Percentiles rank a stretch among this genome's conserved stretches.
Conservation (phyloP, 2,797 vertebrate species). For the Pantherophis alleghaniensis region DNA sequence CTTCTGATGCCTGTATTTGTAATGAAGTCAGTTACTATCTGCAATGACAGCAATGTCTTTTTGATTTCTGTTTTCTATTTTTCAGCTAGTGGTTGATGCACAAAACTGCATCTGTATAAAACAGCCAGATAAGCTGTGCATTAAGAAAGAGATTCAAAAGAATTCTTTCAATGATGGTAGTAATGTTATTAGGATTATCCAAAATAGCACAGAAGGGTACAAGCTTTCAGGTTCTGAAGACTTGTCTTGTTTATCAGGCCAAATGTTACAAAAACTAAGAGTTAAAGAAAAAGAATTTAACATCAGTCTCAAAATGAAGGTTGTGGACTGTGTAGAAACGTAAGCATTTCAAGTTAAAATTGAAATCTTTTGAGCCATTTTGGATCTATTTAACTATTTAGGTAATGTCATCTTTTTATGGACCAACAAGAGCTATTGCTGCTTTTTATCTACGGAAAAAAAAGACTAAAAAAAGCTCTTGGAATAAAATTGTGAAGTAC, state of each 20-base stretch:
- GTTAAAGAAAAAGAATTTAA: neutral
- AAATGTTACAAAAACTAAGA: neutral
- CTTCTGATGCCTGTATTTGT: neutral
- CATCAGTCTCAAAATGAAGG: neutral
- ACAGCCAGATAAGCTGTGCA: neutral
- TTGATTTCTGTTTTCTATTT: neutral
- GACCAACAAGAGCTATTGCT: neutral
- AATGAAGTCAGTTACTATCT: neutral
- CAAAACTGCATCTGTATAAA: neutral
- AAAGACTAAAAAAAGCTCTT: neutral
- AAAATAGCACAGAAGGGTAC: neutral
- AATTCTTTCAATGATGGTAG: neutral
- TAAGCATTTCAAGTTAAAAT: neutral
- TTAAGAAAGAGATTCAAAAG: neutral
- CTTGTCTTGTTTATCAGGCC: neutral
- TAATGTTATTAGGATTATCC: neutral
- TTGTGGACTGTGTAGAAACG: neutral
- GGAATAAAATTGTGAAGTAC: neutral
- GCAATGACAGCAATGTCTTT: neutral
- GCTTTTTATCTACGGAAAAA: neutral
- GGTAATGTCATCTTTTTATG: neutral
- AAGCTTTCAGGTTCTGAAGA: neutral
- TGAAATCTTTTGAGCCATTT: neutral
- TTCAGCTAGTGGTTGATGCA: neutral
- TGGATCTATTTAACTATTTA: neutral